Evolutionary conservation across 1,140 invertebrate genomes (phyloP).

Genomic region (Saccostrea glomerata): DNA sequence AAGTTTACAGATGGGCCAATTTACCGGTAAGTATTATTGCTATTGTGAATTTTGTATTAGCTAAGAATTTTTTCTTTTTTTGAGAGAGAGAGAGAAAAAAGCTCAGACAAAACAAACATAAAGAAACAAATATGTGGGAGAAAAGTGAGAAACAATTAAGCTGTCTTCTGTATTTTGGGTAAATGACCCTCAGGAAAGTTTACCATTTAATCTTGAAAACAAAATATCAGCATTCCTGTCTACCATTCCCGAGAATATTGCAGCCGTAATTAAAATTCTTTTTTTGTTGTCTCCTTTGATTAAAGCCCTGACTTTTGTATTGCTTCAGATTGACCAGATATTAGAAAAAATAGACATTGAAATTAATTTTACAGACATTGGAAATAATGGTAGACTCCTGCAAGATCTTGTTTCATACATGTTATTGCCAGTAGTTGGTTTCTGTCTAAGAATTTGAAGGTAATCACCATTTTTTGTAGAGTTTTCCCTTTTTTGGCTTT

Average conservation of each 20-base stretch:
- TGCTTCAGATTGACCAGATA: background rate
- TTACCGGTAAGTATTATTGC: too few species aligned
- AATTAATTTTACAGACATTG: background rate
- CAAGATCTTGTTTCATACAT: background rate
- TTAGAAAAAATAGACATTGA: background rate
- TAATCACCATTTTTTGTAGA: too few species aligned
- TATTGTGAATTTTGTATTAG: too few species aligned
- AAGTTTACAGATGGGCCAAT: background rate
- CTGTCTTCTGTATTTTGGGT: too few species aligned
- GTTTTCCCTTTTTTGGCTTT: too few species aligned
- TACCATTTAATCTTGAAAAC: slow-evolving; percentile 1
- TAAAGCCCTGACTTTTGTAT: background rate
- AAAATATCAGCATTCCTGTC: slow-evolving; percentile 5
- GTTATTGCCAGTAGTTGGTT: too few species aligned
- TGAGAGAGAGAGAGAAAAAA: too few species aligned
- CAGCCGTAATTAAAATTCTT: background rate
- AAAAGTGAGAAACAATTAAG: background rate
- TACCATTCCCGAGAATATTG: background rate
- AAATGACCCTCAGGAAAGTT: background rate
- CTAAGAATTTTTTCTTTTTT: too few species aligned
- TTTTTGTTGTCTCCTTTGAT: background rate
- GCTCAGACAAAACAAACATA: too few species aligned
- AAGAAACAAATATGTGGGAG: too few species aligned
- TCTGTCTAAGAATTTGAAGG: too few species aligned
- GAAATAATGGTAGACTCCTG: background rate